Conservation (phyloP, 2,888 invertebrate species). For the Aromia moschata region DNA sequence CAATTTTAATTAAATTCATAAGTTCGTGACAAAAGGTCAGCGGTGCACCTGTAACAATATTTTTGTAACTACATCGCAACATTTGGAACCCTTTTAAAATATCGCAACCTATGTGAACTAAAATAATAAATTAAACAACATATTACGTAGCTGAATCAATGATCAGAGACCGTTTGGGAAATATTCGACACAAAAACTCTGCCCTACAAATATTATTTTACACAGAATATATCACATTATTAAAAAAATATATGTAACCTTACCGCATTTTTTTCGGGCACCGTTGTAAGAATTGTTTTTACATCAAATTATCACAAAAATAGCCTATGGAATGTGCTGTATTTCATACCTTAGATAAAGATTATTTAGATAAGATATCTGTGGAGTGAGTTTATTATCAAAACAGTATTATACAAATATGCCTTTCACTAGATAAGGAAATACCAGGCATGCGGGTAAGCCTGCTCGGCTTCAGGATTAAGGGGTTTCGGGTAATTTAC, state of each 20-base stretch:
- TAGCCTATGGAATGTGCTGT: conserved; percentile 22
- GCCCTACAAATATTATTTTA: no score
- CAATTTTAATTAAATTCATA: neutral
- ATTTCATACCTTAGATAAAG: conserved; percentile 19
- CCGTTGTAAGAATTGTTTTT: conserved; percentile 17
- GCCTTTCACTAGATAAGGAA: neutral
- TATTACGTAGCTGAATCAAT: no score
- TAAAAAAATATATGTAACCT: neutral
- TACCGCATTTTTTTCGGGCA: conserved; percentile 16
- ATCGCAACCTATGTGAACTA: no score
- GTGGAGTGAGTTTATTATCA: conserved; percentile 5
- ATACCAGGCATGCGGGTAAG: neutral
- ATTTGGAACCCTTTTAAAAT: no score
- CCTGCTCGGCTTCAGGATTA: neutral
- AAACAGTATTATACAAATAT: conserved; percentile 14
- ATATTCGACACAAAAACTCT: no score
- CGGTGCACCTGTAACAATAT: neutral
- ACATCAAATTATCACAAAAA: conserved; percentile 14
- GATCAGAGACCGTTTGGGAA: no score
- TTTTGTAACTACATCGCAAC: no score
- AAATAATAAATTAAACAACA: no score
- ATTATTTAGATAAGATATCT: conserved; percentile 20
- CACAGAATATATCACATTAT: no score
- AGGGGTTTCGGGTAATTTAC: neutral
- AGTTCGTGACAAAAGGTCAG: neutral